Percentiles rank a stretch among this genome's conserved stretches.
These are phyloP conservation scores for Barnardius zonarius DNA, from an alignment of 2,113 vertebrate genomes.

Conservation along the genomic window DNA sequence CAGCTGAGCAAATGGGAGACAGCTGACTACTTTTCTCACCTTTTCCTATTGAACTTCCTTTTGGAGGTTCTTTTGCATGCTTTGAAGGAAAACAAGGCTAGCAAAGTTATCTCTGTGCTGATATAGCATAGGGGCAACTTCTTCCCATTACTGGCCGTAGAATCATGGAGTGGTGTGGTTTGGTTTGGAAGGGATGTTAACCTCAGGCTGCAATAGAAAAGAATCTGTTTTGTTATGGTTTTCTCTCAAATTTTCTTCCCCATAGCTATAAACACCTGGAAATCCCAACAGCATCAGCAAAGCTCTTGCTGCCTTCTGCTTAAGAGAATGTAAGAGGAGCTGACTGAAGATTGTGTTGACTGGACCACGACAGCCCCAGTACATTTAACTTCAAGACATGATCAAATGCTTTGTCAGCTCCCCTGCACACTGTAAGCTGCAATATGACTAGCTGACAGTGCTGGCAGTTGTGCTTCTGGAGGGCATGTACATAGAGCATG, in stretches of 20 bases:
- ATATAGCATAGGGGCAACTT: not conserved
- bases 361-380: not conserved
- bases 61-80: not conserved
- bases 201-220: not conserved
- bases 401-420: not conserved
- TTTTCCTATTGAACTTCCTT: not conserved
- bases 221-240: not conserved
- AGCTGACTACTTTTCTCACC: not conserved
- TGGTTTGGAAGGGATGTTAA: not conserved
- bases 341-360: not conserved
- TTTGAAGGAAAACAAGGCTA: not conserved
- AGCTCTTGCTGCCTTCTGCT: not conserved
- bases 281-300: not conserved
- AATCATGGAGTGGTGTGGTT: not conserved
- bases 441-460: not conserved
- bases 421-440: not conserved
- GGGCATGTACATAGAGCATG: not conserved
- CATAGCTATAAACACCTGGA: not conserved
- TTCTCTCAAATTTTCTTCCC: not conserved
- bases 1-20: not conserved
- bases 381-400: not conserved
- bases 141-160: not conserved
- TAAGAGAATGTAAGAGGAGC: not conserved
- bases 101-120: not conserved
- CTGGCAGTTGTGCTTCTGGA: not conserved